Base-by-base conservation (phyloP, 2,113 vertebrate species). In the Alligator mississippiensis region DNA sequence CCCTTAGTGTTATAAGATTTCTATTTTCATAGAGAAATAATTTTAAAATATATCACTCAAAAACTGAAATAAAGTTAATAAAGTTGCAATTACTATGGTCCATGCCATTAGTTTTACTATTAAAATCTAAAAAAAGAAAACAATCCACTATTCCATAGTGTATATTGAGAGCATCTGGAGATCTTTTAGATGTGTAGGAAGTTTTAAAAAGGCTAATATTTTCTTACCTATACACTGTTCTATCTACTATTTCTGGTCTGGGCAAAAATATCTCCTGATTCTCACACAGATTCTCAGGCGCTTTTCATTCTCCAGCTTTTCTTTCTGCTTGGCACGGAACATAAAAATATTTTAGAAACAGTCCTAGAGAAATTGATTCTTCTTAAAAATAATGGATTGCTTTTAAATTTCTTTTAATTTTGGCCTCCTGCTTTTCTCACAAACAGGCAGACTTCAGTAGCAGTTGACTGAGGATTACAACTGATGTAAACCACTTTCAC, bases 401-500 rank as follows among this genome's bases (percentile, higher is more conserved):
- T 47, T 47, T 47, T 47, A 47, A 54, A 59, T 86, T 86, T 85
- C 88, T 28, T 87, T 89, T 75, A 30, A 66, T 55, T 58, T 63
- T 88, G 57, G 30, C 12, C 25, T 94, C 66, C 62, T 59, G 25
- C 19, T 24, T 60, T 92, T 82, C 74, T 80, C 38, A 27, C 9
- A 77, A 61, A 82, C 89, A 66, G 30, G n/a, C 88, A 60, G 81
- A 60, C 27, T 95, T 95, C 88, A 88, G 93, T 89, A 95, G 88
- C 85, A 80, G 34, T 84, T 95, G 80, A 96, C 58, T 87, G 84
- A 90, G 59, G 61, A 90, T 82, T 94, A 88, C 87, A 60, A 90
- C 63, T 91, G 60, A 74, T 95, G 58, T 13, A 95, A 97, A 96
- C 64, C 8, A 70, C 93, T 83, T 19, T 90, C 62, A 90, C 75